Base-by-base conservation (phyloP, 2,797 vertebrate genomes). In the Melanotaenia boesemani region DNA sequence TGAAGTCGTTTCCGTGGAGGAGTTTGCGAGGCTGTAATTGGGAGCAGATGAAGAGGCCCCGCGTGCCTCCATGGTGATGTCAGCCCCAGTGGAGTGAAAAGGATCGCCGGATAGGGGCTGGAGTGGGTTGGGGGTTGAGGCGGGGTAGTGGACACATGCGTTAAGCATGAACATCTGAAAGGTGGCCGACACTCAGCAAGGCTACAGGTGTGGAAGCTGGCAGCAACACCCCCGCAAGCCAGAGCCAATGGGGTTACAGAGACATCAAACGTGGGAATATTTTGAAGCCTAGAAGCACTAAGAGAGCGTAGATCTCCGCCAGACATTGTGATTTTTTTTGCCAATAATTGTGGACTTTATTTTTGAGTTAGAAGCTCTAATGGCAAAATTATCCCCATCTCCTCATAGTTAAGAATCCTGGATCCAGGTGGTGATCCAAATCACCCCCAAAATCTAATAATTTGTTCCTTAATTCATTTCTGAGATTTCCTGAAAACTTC, bases 11-110 rank as follows among this genome's bases (percentile, higher is more conserved):
- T 76, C 86, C 75, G 26, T 56, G 36, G 67, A 84, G 83, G 77
- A 84, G 76, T 86, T 76, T 89, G 86, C 61, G 20, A 73, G 80
- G 76, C 84, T 70, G 83, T 94, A 94, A 95, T 93, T 93, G 92
- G 87, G 91, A 94, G 91, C 94, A 95, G 94, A 94, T 93, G 85
- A 90, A 72, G 88, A 94, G 87, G 91, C 90, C 91, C 86, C 85
- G 85, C 92, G 46, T 93, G 91, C 92, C 88, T 94, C 90, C 87
- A 72, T 82, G 79, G 88, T 95, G 94, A 95, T 93, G 93, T 95
- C 94, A 95, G 90, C 73, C 65, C 67, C 79, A 82, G 86, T 88
- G 52, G 78, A 89, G 75, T 81, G 87, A 84, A 82, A 88, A 89
- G 85, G 79, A 83, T 66, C 55, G 79, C 20, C 65, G 64, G 69